These are phyloP conservation scores for Gallinago nigripennis DNA, from an alignment of 2,797 vertebrate genomes.

Conservation along the genomic window DNA sequence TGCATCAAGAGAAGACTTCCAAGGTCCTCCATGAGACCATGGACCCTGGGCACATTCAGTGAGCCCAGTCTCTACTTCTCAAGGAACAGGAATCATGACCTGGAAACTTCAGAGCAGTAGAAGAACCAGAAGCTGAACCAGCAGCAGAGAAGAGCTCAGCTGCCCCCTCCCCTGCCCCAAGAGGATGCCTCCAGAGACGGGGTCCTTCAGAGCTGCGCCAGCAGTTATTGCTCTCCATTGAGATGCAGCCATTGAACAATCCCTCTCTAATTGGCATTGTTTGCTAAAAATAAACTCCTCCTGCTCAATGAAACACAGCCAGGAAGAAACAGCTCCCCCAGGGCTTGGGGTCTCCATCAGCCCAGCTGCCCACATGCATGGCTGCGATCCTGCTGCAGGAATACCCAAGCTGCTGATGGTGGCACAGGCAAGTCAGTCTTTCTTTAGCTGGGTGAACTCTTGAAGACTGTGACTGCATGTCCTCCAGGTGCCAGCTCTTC, in stretches of 20 bases:
- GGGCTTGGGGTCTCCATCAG: background rate
- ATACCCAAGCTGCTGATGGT: background rate
- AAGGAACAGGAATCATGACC: background rate
- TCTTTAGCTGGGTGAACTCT: background rate
- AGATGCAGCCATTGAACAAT: slow-evolving; percentile 24
- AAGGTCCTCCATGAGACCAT: background rate
- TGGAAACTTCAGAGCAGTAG: background rate
- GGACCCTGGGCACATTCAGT: background rate
- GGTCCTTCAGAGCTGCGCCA: background rate
- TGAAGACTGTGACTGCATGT: background rate
- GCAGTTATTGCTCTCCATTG: background rate
- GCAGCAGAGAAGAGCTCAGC: background rate
- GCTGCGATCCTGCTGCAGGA: background rate
- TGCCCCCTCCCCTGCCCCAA: background rate
- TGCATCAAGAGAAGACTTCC: background rate
- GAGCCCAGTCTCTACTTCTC: background rate
- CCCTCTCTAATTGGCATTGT: slow-evolving; percentile 55
- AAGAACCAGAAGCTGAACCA: background rate
- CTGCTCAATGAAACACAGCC: background rate
- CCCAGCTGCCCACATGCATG: background rate
- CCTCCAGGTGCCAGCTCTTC: background rate
- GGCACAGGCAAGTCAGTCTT: background rate
- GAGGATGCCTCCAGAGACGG: background rate
- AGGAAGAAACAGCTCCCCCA: background rate
- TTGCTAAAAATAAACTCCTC: slow-evolving; percentile 44